Evolutionary conservation across 1,140 invertebrate species (phyloP).

Genomic region (Drosophila aff.): DNA sequence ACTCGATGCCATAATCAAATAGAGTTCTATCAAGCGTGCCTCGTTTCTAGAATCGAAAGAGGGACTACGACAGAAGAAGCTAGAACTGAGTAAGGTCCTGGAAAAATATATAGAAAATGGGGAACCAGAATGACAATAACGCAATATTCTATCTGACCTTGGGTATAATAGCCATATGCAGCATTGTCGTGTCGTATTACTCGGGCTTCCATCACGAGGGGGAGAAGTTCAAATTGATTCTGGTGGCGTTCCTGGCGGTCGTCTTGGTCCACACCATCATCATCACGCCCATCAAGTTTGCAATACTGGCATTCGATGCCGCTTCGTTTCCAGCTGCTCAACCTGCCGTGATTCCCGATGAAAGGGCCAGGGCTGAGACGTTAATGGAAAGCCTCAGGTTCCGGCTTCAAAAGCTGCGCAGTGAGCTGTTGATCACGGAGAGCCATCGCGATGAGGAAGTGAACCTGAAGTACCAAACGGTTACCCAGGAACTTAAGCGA

Average conservation of each 20-base stretch:
- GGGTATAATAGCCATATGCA: background rate
- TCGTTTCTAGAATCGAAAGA: background rate
- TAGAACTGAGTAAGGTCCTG: no score
- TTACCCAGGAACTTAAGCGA: slow-evolving; percentile 54
- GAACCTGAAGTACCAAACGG: slow-evolving; percentile 57
- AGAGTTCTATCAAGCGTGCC: background rate
- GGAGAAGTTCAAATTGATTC: slow-evolving; percentile 32
- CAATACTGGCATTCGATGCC: slow-evolving; percentile 30
- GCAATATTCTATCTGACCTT: slow-evolving; percentile 17
- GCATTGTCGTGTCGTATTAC: background rate
- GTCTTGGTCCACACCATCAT: slow-evolving; percentile 22
- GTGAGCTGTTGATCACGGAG: slow-evolving; percentile 44
- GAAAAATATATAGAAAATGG: background rate
- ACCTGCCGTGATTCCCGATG: background rate
- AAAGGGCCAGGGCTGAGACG: slow-evolving; percentile 9
- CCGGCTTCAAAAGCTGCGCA: slow-evolving; percentile 21
- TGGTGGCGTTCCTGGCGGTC: slow-evolving; percentile 22
- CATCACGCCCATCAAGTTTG: slow-evolving; percentile 41
- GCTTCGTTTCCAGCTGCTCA: slow-evolving; percentile 36
- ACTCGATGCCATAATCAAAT: background rate
- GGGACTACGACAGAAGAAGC: background rate
- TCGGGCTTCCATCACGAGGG: slow-evolving; percentile 51
- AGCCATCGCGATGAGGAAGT: slow-evolving; percentile 60
- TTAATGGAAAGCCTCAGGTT: slow-evolving; percentile 38
- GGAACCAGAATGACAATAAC: background rate